Conservation (phyloP, 2,797 vertebrate species). For the Sebastes diaconus region DNA sequence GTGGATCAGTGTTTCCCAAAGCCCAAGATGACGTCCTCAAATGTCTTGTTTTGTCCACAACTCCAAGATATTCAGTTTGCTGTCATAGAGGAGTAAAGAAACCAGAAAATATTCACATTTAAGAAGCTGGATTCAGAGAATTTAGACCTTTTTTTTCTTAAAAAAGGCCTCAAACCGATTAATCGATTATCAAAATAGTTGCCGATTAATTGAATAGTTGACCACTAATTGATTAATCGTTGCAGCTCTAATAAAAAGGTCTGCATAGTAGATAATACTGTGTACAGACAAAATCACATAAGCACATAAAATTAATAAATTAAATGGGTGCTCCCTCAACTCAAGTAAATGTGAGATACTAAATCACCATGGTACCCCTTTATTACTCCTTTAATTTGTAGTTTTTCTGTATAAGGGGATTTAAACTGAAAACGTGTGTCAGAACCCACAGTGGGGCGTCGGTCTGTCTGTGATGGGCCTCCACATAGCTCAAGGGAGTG, state of each 20-base stretch:
- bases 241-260: too few relatives aligned
- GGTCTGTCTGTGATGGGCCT: too few relatives aligned
- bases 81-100: too few relatives aligned
- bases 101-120: too few relatives aligned
- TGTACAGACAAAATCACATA: background rate
- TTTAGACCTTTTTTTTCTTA: background rate
- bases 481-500: too few relatives aligned
- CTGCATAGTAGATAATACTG: background rate
- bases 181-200: background rate
- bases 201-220: too few relatives aligned
- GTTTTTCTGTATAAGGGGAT: background rate
- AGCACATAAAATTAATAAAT: background rate
- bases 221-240: too few relatives aligned
- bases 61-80: too few relatives aligned
- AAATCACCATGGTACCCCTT: background rate
- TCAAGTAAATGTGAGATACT: background rate
- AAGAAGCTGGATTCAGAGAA: background rate
- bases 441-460: too few relatives aligned
- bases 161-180: background rate
- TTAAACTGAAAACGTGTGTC: accelerated
- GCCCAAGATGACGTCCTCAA: too few relatives aligned
- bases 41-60: too few relatives aligned
- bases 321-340: background rate
- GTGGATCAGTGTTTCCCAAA: background rate
- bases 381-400: background rate